Conservation (phyloP, 2,113 vertebrate species). For the Taurulus bubalis region DNA sequence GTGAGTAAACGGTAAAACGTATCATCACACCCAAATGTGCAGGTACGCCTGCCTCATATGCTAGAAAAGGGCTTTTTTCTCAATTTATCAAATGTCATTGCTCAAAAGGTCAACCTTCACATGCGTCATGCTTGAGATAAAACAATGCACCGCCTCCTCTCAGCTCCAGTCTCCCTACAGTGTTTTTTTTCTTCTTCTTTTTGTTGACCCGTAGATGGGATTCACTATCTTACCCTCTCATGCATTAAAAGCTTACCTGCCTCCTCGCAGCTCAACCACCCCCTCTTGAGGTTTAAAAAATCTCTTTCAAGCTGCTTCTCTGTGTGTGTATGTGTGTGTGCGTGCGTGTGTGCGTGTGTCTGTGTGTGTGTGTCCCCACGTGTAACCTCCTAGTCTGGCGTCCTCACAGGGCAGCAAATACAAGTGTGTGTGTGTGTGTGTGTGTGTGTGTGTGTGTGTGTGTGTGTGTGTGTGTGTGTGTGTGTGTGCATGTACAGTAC, state of each 20-base stretch:
- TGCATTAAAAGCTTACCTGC: constrained; percentile 55
- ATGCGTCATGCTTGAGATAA: constrained; percentile 67
- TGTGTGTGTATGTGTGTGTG: background rate
- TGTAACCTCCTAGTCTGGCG: too few relatives aligned
- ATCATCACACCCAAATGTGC: constrained; percentile 22
- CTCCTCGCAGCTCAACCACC: constrained; percentile 52
- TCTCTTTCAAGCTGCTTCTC: background rate
- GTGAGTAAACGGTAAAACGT: constrained; percentile 38
- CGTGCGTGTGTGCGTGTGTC: background rate
- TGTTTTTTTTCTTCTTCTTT: constrained; percentile 2
- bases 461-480: background rate
- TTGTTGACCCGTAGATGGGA: constrained; percentile 44
- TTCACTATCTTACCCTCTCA: constrained; percentile 40
- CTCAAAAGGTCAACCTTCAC: constrained; percentile 71
- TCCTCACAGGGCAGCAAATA: too few relatives aligned
- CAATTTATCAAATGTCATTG: constrained; percentile 74
- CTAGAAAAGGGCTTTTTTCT: constrained; percentile 43
- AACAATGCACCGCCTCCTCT: constrained; percentile 65
- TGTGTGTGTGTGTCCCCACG: background rate
- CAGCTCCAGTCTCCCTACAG: constrained; percentile 40
- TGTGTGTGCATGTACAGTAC: background rate
- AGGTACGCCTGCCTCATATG: constrained; percentile 37
- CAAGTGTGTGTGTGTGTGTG: too few relatives aligned
- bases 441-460: too few relatives aligned
- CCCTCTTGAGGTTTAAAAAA: constrained; percentile 52